phyloP scores from a whole-genome alignment of 2,113 vertebrate species.

The Chiloscyllium plagiosum region DNA sequence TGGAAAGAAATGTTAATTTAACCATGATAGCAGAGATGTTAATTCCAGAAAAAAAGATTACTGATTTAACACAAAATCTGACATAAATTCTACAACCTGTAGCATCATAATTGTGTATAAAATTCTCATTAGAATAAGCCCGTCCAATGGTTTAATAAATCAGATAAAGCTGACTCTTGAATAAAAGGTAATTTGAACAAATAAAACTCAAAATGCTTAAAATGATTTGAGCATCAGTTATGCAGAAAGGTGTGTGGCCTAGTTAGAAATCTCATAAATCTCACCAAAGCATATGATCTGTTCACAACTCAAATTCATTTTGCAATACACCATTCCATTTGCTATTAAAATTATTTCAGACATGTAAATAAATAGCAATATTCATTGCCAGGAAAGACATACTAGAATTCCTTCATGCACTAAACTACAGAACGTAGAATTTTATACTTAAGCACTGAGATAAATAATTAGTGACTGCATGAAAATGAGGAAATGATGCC shows the following conservation, averaged over 20 bases:
- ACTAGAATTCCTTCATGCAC: not conserved
- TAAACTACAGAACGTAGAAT: not conserved
- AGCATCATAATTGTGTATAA: not conserved
- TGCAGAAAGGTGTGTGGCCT: not conserved
- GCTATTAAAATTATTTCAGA: not conserved
- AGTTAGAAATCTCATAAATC: slow-evolving; percentile 34
- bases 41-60: not conserved
- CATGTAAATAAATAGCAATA: not conserved
- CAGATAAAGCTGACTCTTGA: not conserved
- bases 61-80: not conserved
- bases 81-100: not conserved
- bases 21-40: not conserved
- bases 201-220: not conserved
- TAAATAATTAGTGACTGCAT: slow-evolving; percentile 16
- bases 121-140: not conserved
- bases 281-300: not conserved
- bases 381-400: not conserved
- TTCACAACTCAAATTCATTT: not conserved
- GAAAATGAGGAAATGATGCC: not conserved
- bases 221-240: not conserved
- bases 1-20: not conserved
- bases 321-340: not conserved
- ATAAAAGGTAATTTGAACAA: not conserved
- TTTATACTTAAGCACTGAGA: not conserved
- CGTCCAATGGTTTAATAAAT: not conserved